Evolutionary conservation across 2,888 invertebrate genomes (phyloP), one percentile per base, ranked within the genome.

Genomic region (Machimus atricapillus): DNA sequence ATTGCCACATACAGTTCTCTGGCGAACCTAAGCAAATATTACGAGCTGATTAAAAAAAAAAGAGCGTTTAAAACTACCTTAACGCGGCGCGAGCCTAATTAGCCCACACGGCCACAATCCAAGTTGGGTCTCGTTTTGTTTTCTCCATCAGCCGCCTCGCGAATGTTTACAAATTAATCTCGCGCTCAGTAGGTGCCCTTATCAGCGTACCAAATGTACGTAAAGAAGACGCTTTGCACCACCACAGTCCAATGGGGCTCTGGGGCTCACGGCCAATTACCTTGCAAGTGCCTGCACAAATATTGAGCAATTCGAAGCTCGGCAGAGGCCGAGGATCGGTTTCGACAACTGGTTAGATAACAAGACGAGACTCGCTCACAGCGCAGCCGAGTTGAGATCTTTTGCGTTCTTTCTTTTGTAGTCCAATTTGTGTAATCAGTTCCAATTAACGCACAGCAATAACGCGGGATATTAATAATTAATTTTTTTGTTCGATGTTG

Each of bases 111-210:
- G 66, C 66, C 6, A 56, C 34, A 76, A 9, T 12, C 7, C 14
- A 4, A 43, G 78, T 7, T 7, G 19, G 8, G 23, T 19, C n/a
- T 34, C 37, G 23, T 23, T 78, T 52, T 79, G 9, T 27, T 79
- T 79, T 14, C 43, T 8, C 52, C 46, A 23, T 31, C 66, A 16
- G 46, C 79, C 46, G 12, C 23, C 14, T 12, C 7, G 27, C 46
- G 52, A 46, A n/a, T 78, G 40, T 78, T 78, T 78, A 78, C 78
- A 78, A 78, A 78, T 46, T 79, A 79, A 79, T 79, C 79, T 79
- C 14, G 46, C 79, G 14, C 43, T 78, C 78, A 40, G 40, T 78
- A 34, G 34, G 34, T 78, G 37, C 46, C 52, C 79, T 79, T 79
- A 79, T 43, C 79, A 79, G 23, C 23, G 66, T 1, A 7, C n/a